Conservation (phyloP, 2,888 invertebrate genomes). For the Drosophila differens region DNA sequence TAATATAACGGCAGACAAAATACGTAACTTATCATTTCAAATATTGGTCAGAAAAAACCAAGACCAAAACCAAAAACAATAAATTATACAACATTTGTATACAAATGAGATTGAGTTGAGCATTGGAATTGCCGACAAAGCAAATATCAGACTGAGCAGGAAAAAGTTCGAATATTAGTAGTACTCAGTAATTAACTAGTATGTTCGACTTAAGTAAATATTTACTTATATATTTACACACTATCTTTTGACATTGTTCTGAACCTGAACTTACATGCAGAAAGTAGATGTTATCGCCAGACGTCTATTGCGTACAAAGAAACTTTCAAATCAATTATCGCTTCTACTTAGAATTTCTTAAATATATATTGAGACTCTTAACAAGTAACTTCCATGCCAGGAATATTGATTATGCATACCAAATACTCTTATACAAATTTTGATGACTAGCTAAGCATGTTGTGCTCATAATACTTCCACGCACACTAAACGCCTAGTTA, state of each 20-base stretch:
- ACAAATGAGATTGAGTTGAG: neutral
- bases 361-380: too few relatives aligned
- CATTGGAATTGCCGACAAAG: neutral
- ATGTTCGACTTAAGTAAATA: constrained; percentile 7
- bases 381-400: neutral
- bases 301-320: neutral
- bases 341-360: neutral
- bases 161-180: neutral
- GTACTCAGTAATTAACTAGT: constrained; percentile 8
- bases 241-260: constrained; percentile 2
- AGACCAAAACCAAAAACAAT: neutral
- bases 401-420: neutral
- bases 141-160: neutral
- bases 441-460: neutral
- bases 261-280: constrained; percentile 23
- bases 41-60: neutral
- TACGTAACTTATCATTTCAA: constrained; percentile 3
- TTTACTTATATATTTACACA: constrained; percentile 11
- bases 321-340: neutral
- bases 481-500: neutral
- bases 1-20: constrained; percentile 11
- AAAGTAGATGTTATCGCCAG: constrained; percentile 15
- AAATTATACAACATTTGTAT: neutral
- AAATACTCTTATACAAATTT: neutral
- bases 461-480: constrained; percentile 3